Conservation (phyloP, 2,797 vertebrate species). For the Miichthys miiuy region DNA sequence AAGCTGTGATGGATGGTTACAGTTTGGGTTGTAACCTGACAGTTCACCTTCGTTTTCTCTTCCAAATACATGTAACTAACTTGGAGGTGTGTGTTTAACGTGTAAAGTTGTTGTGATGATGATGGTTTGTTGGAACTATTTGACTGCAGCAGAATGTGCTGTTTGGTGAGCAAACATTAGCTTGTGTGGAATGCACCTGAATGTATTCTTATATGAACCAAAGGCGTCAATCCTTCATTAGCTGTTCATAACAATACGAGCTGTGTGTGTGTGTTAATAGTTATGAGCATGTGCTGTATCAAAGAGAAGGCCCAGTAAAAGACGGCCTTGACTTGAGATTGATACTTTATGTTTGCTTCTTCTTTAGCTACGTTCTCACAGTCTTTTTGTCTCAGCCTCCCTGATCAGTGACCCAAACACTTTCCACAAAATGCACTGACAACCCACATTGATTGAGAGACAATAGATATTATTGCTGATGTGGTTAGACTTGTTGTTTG, state of each 20-base stretch:
- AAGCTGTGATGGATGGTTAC: not conserved
- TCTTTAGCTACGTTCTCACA: constrained; percentile 7
- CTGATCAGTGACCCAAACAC: constrained; percentile 2
- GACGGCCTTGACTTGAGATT: not conserved
- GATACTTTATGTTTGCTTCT: not conserved
- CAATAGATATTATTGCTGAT: constrained; percentile 22
- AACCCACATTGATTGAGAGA: constrained; percentile 27
- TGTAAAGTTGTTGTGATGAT: not conserved
- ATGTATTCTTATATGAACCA: not conserved
- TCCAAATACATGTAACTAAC: too few relatives aligned
- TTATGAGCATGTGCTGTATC: not conserved
- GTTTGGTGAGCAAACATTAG: not conserved
- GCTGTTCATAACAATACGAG: not conserved
- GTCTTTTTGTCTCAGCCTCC: constrained; percentile 21
- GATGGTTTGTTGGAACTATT: not conserved
- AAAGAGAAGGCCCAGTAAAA: not conserved
- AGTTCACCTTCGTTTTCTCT: not conserved
- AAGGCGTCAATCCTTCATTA: not conserved
- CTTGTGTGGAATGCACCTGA: not conserved
- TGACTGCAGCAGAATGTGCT: not conserved
- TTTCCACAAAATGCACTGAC: constrained; percentile 8
- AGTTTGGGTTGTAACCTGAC: not conserved
- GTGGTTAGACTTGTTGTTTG: constrained; percentile 30
- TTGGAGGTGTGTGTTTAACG: not conserved
- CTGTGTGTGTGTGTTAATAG: too few relatives aligned